Base-by-base conservation (phyloP, 1,140 invertebrate genomes). In the Bombus impatiens region DNA sequence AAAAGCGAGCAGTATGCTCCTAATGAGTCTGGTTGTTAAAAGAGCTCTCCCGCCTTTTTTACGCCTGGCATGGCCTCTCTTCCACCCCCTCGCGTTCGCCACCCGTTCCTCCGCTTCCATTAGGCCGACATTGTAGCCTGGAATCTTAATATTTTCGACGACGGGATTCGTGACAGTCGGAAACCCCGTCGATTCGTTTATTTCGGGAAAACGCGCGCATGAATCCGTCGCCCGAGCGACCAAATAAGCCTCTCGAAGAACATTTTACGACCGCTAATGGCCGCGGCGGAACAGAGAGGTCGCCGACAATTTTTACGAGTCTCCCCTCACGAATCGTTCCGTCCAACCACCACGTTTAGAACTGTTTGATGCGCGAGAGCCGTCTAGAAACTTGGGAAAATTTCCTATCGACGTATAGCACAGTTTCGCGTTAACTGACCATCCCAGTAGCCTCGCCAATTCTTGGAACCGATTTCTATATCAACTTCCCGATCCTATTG, bases 11-110 rank as follows among this genome's bases (percentile, higher is more conserved):
- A 91, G 86, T 89, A 91, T 89, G 88, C 88, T 90, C 93, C 94
- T 95, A 95, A 95, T 95, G 95, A 95, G 95, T 95, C 93, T 94
- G 95, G 94, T 93, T 95, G 95, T 95, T 95, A 95, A 95, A 94
- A 95, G 93, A 94, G 91, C 90, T 93, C 91, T 88, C 91, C 87
- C 87, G 85, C 90, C 84, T 89, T 88, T 92, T 94, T 91, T 90
- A 88, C 77, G 75, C 79, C 76, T 90, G 86, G 71, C 78, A 42
- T 89, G 86, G 86, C 89, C 84, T 89, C 87, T 92, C 93, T 91
- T 90, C 77, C 74, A 80, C 76, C 83, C 79, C 59, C 72, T 78
- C 79, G n/a, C 59, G 57, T 75, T 65, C 47, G 5, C 32, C 32
- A 57, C 74, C 37, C 75, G 81, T 42, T 84, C 76, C 57, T 13